Conservation (phyloP, 1,140 invertebrate species). For the Lasioglossum baleicum region DNA sequence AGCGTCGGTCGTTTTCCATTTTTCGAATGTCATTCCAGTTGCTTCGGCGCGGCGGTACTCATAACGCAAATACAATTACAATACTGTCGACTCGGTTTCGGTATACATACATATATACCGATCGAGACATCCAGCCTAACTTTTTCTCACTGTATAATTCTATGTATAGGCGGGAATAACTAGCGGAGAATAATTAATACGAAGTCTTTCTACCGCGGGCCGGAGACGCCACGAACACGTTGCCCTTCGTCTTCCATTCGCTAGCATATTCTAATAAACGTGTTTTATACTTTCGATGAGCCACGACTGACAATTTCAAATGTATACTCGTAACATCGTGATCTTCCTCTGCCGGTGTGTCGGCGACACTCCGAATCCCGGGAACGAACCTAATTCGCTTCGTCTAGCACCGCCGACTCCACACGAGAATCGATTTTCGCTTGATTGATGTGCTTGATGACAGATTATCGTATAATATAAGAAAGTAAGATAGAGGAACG, state of each 20-base stretch:
- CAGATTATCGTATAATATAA: too few relatives aligned
- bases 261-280: slow-evolving; percentile 1
- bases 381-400: not conserved
- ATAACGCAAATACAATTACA: not conserved
- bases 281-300: slow-evolving; percentile 42
- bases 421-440: too few relatives aligned
- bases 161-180: slow-evolving; percentile 31
- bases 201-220: slow-evolving; percentile 26
- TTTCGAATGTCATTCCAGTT: slow-evolving; percentile 27
- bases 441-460: too few relatives aligned
- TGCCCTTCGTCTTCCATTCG: slow-evolving; percentile 48
- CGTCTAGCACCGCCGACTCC: too few relatives aligned
- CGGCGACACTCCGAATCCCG: not conserved
- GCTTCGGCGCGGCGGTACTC: slow-evolving; percentile 2
- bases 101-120: not conserved
- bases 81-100: slow-evolving; percentile 19
- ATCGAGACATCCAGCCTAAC: slow-evolving; percentile 50
- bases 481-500: too few relatives aligned
- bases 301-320: slow-evolving; percentile 11
- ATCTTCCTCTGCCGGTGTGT: not conserved
- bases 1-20: slow-evolving; percentile 46
- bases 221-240: slow-evolving; percentile 38
- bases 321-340: not conserved
- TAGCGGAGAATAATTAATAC: slow-evolving; percentile 14
- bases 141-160: slow-evolving; percentile 45